Evolutionary conservation across 2,888 invertebrate genomes (phyloP).

Genomic region (Ophion ellenae): DNA sequence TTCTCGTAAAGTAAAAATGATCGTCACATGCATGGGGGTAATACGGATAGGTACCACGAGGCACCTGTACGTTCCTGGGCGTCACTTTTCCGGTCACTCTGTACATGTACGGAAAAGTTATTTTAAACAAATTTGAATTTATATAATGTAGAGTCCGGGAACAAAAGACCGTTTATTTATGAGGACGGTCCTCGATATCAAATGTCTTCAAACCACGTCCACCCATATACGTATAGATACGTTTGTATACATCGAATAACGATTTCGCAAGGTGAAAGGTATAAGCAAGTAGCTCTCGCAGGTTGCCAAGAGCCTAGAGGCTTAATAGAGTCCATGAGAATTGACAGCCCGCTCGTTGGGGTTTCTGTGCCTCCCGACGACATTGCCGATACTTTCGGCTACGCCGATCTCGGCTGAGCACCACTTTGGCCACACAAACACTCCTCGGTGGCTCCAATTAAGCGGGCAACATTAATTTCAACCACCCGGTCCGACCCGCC

Average conservation of each 20-base stretch:
- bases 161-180: too few species aligned
- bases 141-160: too few species aligned
- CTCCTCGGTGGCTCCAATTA: conserved; percentile 83
- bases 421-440: conserved; percentile 82
- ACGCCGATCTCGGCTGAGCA: conserved; percentile 75
- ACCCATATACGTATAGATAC: background rate
- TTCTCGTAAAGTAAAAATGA: too few species aligned
- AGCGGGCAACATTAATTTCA: conserved; percentile 83
- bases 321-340: conserved; percentile 47
- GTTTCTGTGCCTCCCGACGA: conserved; percentile 26
- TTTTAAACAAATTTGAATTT: too few species aligned
- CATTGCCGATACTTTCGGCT: conserved; percentile 42
- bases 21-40: too few species aligned
- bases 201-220: too few species aligned
- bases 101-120: too few species aligned
- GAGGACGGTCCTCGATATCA: too few species aligned
- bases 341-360: conserved; percentile 37
- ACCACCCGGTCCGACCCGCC: conserved; percentile 80
- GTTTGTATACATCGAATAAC: background rate
- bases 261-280: conserved; percentile 61
- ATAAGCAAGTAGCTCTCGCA: conserved; percentile 38
- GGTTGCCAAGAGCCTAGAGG: conserved; percentile 49
- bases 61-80: too few species aligned
- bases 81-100: too few species aligned
- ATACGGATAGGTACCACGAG: too few species aligned